Base-by-base conservation (phyloP, 2,888 invertebrate species). In the Cephus sareptanus region DNA sequence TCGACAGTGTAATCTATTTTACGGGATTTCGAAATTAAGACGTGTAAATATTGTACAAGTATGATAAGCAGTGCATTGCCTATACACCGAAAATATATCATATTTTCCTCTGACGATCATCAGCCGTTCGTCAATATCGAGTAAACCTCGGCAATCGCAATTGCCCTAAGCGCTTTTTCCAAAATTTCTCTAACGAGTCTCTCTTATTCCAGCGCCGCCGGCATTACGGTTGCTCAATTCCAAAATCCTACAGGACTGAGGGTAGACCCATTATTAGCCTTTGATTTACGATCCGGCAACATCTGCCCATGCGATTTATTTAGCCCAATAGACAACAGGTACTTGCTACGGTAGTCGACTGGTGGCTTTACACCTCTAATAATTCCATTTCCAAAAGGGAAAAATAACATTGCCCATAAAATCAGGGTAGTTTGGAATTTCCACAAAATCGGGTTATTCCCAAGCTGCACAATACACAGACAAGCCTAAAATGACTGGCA, bases 1-100 rank as follows among this genome's bases (percentile, higher is more conserved):
- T 84, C 82, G 79, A 78, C 80, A 82, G 79, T 78, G 76, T 79
- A 78, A 83, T 68, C 34, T 79, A 75, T 86, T 83, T 81, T 81
- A 82, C 77, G 78, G 80, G 80, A 76, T 80, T 80, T 79, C 76
- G 37, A 76, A 40, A 80, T 75, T 83, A 82, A 84, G 81, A 80
- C 79, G 76, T 89, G 89, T 89, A 89, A 85, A 89, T 89, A 89
- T 88, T 89, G 90, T 90, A 90, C 85, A 89, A 88, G 83, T 84
- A 87, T 82, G 81, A 82, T 83, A 84, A 81, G 82, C 85, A 85
- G 79, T 85, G 83, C 83, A 79, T 77, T 84, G 85, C 85, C 83
- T 85, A 83, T 80, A 81, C 76, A 87, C 80, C 82, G 87, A 89
- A 87, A 89, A 89, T 89, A 89, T 88, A 89, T 85, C 86, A 89